phyloP scores from a whole-genome alignment of 2,113 vertebrate genomes.

The Oostethus manadensis region DNA sequence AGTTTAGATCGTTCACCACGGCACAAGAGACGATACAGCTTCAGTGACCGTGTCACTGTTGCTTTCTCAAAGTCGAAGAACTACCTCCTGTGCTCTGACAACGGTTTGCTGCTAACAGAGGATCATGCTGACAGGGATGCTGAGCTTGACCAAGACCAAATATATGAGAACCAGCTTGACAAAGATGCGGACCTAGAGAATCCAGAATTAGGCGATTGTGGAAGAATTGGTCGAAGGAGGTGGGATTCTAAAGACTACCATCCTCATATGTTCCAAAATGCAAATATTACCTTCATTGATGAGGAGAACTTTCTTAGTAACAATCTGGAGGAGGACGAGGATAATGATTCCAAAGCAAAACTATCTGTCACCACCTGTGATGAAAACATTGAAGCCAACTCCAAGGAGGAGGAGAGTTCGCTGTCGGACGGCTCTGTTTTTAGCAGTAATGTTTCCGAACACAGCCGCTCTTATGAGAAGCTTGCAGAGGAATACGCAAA shows the following conservation, averaged over 20 bases:
- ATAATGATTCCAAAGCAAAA: constrained; percentile 75
- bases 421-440: constrained; percentile 84
- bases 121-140: constrained; percentile 56
- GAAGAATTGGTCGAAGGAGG: constrained; percentile 41
- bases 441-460: constrained; percentile 79
- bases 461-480: constrained; percentile 84
- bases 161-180: constrained; percentile 86
- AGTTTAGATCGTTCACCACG: constrained; percentile 69
- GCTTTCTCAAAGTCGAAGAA: constrained; percentile 83
- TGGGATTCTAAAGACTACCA: constrained; percentile 87
- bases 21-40: constrained; percentile 72
- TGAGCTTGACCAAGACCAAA: constrained; percentile 60
- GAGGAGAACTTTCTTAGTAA: constrained; percentile 73
- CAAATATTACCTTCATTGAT: constrained; percentile 83
- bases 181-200: constrained; percentile 81
- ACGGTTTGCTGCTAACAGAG: constrained; percentile 72
- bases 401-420: constrained; percentile 73
- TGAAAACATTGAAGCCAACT: constrained; percentile 75
- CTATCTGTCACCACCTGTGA: constrained; percentile 79
- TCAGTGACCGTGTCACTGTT: constrained; percentile 80
- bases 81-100: constrained; percentile 80
- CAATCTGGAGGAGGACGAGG: constrained; percentile 57
- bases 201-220: constrained; percentile 25
- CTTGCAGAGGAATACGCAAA: constrained; percentile 87
- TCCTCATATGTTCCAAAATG: constrained; percentile 79